phyloP scores from a whole-genome alignment of 1,140 invertebrate genomes.

The Calliphora vicina region DNA sequence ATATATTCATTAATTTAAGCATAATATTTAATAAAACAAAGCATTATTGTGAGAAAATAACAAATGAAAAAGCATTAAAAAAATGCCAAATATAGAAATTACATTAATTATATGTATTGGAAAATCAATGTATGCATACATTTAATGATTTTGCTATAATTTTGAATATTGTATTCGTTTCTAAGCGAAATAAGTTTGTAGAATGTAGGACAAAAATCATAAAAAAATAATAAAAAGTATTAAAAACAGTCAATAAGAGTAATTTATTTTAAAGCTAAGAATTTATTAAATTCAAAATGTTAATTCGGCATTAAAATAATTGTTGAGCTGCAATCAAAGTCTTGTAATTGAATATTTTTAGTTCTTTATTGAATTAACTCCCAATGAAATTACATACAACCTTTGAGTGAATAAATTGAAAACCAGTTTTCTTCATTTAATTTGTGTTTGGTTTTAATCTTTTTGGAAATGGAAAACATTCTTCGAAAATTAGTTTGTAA shows the following conservation, averaged over 20 bases:
- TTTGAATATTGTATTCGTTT: neutral
- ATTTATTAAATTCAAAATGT: too few relatives aligned
- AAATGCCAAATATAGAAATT: slow-evolving; percentile 25
- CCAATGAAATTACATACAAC: too few relatives aligned
- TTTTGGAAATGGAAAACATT: too few relatives aligned
- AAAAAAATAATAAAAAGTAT: neutral
- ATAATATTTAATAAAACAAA: neutral
- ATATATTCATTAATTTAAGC: neutral
- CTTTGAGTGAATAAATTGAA: too few relatives aligned
- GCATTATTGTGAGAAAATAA: neutral
- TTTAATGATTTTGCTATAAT: neutral
- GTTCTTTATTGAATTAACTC: too few relatives aligned
- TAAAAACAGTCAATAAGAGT: too few relatives aligned
- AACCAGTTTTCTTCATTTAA: too few relatives aligned
- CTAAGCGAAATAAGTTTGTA: neutral
- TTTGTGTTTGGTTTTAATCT: too few relatives aligned
- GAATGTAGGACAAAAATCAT: neutral
- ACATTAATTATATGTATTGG: neutral
- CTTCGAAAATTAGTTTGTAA: too few relatives aligned
- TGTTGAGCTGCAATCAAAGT: too few relatives aligned
- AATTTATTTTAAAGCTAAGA: neutral
- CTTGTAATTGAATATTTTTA: too few relatives aligned
- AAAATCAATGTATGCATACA: neutral
- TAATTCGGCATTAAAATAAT: too few relatives aligned
- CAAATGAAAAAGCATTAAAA: neutral